Percentiles rank a stretch among this genome's conserved stretches.
Conservation (phyloP, 2,797 vertebrate species). For the Malurus leucopterus region DNA sequence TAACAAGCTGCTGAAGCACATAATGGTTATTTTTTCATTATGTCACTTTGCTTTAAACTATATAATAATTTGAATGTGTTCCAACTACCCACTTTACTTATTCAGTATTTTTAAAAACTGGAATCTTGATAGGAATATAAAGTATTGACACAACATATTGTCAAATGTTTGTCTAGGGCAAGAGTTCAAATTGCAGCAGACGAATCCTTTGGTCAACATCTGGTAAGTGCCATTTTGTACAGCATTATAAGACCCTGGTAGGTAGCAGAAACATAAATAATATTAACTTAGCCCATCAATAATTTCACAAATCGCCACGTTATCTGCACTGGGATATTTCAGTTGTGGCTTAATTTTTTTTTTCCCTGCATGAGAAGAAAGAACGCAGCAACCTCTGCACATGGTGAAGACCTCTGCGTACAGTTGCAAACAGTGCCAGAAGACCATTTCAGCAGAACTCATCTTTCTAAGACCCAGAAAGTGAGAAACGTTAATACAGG, state of each 20-base stretch:
- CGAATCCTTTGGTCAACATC: neutral
- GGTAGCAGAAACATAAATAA: neutral
- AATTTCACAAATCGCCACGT: neutral
- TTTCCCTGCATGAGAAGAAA: neutral
- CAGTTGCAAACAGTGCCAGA: neutral
- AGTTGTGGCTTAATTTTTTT: neutral
- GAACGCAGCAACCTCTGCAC: neutral
- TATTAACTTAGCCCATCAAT: neutral
- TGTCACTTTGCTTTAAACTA: neutral
- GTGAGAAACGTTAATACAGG: neutral
- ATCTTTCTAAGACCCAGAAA: neutral
- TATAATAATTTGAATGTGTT: neutral
- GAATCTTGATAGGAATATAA: neutral
- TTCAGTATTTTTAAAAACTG: neutral
- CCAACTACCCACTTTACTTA: neutral
- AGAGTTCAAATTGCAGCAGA: neutral
- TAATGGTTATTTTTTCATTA: neutral
- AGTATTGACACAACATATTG: neutral
- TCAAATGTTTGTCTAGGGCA: neutral
- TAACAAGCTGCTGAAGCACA: neutral
- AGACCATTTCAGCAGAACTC: neutral
- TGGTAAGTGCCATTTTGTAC: neutral
- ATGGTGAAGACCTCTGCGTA: neutral
- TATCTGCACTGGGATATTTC: neutral
- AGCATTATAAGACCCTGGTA: rapidly evolving